Percentiles rank a stretch among this genome's conserved stretches.
Evolutionary conservation across 2,113 vertebrate genomes (phyloP).

Genomic region (Prionailurus bengalensis): DNA sequence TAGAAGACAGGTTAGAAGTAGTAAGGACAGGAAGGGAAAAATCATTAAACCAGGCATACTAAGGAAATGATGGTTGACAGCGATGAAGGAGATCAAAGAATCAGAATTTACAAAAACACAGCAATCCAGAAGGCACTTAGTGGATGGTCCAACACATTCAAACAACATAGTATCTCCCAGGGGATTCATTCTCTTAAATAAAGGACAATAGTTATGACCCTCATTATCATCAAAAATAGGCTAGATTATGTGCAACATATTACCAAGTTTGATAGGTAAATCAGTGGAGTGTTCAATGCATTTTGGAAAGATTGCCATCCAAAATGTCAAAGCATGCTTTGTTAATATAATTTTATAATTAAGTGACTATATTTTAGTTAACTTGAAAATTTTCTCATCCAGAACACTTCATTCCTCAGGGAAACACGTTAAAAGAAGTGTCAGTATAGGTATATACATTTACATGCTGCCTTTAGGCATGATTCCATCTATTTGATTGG

Average conservation of each 20-base stretch:
- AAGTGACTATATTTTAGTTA: constrained; percentile 21
- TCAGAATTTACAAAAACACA: not conserved
- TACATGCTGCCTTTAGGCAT: constrained; percentile 36
- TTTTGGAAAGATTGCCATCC: constrained; percentile 42
- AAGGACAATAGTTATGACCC: constrained; percentile 20
- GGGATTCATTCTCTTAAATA: not conserved
- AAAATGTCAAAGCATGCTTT: constrained; percentile 49
- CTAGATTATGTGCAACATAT: not conserved
- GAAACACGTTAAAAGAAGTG: not conserved
- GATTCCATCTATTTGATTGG: constrained; percentile 46
- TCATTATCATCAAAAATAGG: constrained; percentile 1
- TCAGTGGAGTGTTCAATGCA: not conserved
- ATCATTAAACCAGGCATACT: not conserved
- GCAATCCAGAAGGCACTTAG: not conserved
- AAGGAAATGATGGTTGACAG: not conserved
- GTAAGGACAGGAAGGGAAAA: not conserved
- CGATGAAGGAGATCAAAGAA: not conserved
- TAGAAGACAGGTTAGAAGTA: not conserved
- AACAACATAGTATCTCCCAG: not conserved
- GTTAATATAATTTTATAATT: constrained; percentile 47
- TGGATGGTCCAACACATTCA: not conserved
- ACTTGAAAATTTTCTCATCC: constrained; percentile 44
- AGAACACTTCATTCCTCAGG: not conserved
- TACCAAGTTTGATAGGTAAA: not conserved
- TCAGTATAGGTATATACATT: constrained; percentile 14